A percentile compares a stretch with the other conserved stretches of the same genome.
These are phyloP conservation scores for Nesometra sesokonis DNA, from an alignment of 35 echinoderm and acorn worm species.

Conservation along the genomic window DNA sequence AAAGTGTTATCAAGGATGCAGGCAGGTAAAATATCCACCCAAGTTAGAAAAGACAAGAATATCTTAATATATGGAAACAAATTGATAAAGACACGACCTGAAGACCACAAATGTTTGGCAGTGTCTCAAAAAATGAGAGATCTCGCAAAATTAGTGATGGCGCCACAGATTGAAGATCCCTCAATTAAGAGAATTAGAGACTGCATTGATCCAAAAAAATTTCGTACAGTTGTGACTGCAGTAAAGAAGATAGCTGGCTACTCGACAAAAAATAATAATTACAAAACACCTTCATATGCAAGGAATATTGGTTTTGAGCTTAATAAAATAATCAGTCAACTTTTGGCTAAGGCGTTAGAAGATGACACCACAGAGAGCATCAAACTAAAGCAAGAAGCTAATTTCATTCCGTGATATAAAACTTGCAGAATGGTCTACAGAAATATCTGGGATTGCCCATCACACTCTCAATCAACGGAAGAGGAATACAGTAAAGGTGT, in stretches of 20 bases:
- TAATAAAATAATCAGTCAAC: neutral
- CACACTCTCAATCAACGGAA: neutral
- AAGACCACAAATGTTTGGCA: slow-evolving; percentile 14
- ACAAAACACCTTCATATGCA: neutral
- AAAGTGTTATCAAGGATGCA: too few species aligned
- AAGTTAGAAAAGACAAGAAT: neutral
- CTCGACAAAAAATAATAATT: neutral
- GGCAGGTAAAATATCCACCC: neutral
- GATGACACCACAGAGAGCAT: neutral
- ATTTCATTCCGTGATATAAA: neutral
- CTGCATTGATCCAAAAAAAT: neutral
- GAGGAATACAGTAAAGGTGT: neutral
- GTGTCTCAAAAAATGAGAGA: slow-evolving; percentile 20
- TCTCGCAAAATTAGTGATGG: too few species aligned
- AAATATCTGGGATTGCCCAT: neutral
- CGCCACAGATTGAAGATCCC: too few species aligned
- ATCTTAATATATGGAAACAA: slow-evolving; percentile 31
- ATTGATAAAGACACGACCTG: slow-evolving; percentile 21
- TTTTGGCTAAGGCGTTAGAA: neutral
- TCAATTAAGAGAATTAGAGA: neutral
- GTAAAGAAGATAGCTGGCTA: neutral
- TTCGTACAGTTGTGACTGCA: neutral
- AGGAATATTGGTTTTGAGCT: neutral
- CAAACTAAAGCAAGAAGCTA: neutral
- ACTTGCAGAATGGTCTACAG: neutral